Evolutionary conservation across 2,888 invertebrate genomes (phyloP), one percentile per base, ranked within the genome.

Genomic region (Drosophila pseudotalamancana): DNA sequence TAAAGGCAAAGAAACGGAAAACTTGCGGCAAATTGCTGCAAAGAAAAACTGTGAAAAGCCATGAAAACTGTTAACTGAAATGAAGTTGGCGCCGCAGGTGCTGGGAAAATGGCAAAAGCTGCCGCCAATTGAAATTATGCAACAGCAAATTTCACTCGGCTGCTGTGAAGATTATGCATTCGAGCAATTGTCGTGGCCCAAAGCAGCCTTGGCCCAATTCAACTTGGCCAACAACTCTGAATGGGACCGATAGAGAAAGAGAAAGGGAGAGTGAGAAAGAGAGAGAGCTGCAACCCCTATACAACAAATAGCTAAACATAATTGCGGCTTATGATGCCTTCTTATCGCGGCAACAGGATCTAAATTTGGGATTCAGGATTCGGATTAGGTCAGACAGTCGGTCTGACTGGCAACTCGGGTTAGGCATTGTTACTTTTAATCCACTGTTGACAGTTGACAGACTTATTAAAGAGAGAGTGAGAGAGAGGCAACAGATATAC

Each of bases 381-480:
- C n/a, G 37, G 32, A 27, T 40, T 45, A 46, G 25, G 31, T 37
- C 19, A 43, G 29, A 16, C 21, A 16, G 27, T 1, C 59, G 61
- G 61, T 1, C 9, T 12, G 16, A 8, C 56, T 9, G 35, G 31
- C 25, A 32, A 34, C 27, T 59, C 11, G 60, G 40, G n/a, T 45
- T 54, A 63, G 75, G 27, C 51, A 70, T 55, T 55, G 60, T 63
- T 57, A 59, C 46, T 74, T 71, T 69, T 79, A 76, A 79, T 65
- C 79, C 59, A 73, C 68, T 69, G 86, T 57, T 78, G 73, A 84
- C 81, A 84, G 68, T 66, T 65, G 70, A 77, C 63, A 72, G 64
- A 68, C 77, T 80, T 77, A 73, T 78, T 78, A 78, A 71, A 80
- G n/a, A n/a, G n/a, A n/a, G n/a, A n/a, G n/a, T n/a, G n/a, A n/a